These are phyloP conservation scores for Thaumetopoea pityocampa DNA, from an alignment of 1,140 invertebrate genomes.

Conservation along the genomic window DNA sequence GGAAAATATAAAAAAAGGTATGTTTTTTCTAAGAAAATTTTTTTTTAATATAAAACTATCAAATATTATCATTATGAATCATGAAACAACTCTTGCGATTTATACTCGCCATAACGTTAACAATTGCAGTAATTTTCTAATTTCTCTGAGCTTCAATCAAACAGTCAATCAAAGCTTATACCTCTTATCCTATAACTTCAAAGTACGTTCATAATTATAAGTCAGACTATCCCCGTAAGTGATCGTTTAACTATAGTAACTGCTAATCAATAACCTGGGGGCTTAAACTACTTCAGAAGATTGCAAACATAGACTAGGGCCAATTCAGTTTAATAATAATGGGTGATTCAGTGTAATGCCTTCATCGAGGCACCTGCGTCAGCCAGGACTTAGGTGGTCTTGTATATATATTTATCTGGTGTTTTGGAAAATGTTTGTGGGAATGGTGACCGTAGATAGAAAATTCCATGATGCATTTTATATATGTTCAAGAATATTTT, in stretches of 20 bases:
- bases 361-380: slow-evolving; percentile 52
- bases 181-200: slow-evolving; percentile 15
- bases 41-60: no score
- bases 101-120: no score
- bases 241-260: slow-evolving; percentile 19
- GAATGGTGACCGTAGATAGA: no score
- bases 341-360: slow-evolving; percentile 55
- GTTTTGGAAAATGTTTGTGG: slow-evolving; percentile 2
- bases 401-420: slow-evolving; percentile 13
- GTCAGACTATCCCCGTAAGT: slow-evolving; percentile 16
- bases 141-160: slow-evolving; percentile 7
- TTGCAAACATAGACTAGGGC: slow-evolving; percentile 48
- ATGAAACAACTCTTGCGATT: no score
- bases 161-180: slow-evolving; percentile 9
- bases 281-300: slow-evolving; percentile 43
- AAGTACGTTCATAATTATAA: slow-evolving; percentile 18
- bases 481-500: no score
- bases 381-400: slow-evolving; percentile 12
- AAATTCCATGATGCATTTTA: no score
- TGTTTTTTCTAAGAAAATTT: no score
- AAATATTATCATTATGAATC: no score
- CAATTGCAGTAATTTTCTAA: no score
- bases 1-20: no score
- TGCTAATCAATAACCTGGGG: slow-evolving; percentile 48
- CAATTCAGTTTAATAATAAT: slow-evolving; percentile 56